Conservation (phyloP, 2,113 vertebrate species). For the Ophiodon elongatus region DNA sequence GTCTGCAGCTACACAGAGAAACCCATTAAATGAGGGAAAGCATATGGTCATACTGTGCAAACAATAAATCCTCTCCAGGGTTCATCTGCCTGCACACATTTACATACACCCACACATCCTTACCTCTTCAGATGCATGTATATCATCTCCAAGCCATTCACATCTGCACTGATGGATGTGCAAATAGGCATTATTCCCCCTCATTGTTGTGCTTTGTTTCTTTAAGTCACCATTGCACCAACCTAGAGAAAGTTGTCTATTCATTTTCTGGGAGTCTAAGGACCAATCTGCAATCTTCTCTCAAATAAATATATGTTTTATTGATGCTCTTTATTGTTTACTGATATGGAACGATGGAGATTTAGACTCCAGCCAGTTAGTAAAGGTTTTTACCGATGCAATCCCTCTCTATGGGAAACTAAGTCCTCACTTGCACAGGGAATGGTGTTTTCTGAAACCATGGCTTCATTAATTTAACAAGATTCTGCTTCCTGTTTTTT, state of each 20-base stretch:
- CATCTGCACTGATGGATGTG: conserved; percentile 46
- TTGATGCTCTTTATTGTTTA: background rate
- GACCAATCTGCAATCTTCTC: background rate
- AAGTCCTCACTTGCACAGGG: background rate
- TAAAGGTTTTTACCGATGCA: too few species aligned
- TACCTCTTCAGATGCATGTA: conserved; percentile 56
- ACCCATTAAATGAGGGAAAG: conserved; percentile 34
- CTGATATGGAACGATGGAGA: too few species aligned
- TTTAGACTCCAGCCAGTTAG: background rate
- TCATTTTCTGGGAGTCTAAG: background rate
- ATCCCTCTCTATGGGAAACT: background rate
- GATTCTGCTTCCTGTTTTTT: background rate
- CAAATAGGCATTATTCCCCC: background rate
- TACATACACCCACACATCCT: conserved; percentile 70
- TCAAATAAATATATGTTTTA: background rate
- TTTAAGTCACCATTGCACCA: conserved; percentile 10
- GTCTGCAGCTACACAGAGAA: conserved; percentile 18
- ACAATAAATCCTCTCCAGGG: conserved; percentile 52
- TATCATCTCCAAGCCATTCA: conserved; percentile 58
- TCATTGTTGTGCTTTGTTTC: conserved; percentile 18
- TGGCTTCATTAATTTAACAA: background rate
- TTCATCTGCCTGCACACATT: conserved; percentile 62
- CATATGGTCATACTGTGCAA: conserved; percentile 66
- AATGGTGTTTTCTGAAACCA: background rate
- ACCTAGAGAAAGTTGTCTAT: background rate